These are phyloP conservation scores for Anastrepha ludens DNA, from an alignment of 1,140 invertebrate genomes.

Conservation along the genomic window DNA sequence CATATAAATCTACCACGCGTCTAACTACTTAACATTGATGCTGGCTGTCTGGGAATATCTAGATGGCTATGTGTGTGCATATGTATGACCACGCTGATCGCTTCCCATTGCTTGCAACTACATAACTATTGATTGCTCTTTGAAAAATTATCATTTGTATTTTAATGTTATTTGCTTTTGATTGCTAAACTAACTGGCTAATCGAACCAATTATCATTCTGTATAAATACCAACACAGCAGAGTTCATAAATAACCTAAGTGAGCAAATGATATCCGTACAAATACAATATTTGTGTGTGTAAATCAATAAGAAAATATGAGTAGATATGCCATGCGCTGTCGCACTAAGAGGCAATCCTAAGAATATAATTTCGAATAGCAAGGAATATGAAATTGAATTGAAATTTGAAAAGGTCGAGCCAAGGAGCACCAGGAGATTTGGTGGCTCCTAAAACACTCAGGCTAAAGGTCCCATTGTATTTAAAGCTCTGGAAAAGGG, in stretches of 20 bases:
- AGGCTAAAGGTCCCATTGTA: too few relatives aligned
- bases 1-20: conserved; percentile 45
- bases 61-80: neutral
- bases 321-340: too few relatives aligned
- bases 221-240: neutral
- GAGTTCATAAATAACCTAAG: conserved; percentile 26
- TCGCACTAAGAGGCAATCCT: too few relatives aligned
- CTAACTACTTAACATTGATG: conserved; percentile 46
- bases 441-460: too few relatives aligned
- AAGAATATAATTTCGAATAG: too few relatives aligned
- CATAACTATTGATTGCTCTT: conserved; percentile 9
- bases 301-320: too few relatives aligned
- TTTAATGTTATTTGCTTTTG: conserved; percentile 20
- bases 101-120: neutral
- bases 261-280: neutral
- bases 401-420: too few relatives aligned
- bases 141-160: conserved; percentile 14
- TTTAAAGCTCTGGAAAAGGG: too few relatives aligned
- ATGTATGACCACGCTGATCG: neutral
- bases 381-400: too few relatives aligned
- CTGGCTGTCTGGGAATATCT: conserved; percentile 36
- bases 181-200: conserved; percentile 23
- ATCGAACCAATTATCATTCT: conserved; percentile 41
- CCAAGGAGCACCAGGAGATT: too few relatives aligned
- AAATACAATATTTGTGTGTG: neutral